A percentile compares a stretch with the other conserved stretches of the same genome.
Conservation (phyloP, 2,113 vertebrate species). For the Mionectes macconnelli region DNA sequence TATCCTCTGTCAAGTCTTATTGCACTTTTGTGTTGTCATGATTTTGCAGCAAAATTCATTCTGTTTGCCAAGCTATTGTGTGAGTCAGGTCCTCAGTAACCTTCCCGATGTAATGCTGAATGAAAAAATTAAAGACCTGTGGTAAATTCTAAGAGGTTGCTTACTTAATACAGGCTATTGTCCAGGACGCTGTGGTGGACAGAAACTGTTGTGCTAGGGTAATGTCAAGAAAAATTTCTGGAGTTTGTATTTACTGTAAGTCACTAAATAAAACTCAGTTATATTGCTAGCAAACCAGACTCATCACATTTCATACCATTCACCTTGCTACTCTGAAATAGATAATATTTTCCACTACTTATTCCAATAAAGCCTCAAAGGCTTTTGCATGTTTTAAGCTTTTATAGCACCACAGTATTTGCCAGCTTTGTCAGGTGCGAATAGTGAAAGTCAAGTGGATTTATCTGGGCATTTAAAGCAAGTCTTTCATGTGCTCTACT, state of each 20-base stretch:
- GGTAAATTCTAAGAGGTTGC: background rate
- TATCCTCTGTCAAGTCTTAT: background rate
- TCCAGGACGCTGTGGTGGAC: background rate
- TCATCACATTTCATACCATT: background rate
- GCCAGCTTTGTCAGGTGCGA: slow-evolving; percentile 18
- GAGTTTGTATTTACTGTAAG: background rate
- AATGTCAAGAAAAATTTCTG: background rate
- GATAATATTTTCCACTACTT: background rate
- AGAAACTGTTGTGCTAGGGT: background rate
- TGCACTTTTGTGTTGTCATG: background rate
- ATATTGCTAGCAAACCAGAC: background rate
- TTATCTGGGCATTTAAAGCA: slow-evolving; percentile 30
- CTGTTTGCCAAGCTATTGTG: background rate
- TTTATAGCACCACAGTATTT: slow-evolving; percentile 11
- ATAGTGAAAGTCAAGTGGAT: slow-evolving; percentile 8
- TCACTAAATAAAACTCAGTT: background rate
- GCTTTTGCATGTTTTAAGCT: background rate
- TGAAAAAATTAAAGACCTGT: background rate
- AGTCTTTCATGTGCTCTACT: slow-evolving; percentile 7
- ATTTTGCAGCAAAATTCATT: background rate
- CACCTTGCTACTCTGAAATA: background rate
- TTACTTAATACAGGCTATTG: background rate
- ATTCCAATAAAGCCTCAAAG: background rate
- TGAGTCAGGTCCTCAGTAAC: background rate
- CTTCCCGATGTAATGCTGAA: background rate